Evolutionary conservation across 1,140 invertebrate genomes (phyloP).

Genomic region (Tetranychus urticae): DNA sequence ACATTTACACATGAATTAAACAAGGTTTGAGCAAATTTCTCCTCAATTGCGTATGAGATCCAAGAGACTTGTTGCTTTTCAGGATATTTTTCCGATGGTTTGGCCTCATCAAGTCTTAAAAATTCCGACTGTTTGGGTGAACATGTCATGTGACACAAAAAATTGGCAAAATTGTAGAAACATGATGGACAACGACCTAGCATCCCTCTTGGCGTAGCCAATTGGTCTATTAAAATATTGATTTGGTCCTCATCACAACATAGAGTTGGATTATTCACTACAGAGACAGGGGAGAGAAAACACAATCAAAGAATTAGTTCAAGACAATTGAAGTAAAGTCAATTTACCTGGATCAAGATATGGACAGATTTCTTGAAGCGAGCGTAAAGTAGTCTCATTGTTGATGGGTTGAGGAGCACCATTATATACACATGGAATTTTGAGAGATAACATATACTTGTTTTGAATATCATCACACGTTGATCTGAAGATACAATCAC

Average conservation of each 20-base stretch:
- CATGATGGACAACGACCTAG: constrained; percentile 61
- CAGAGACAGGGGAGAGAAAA: background rate
- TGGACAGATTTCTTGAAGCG: too few species aligned
- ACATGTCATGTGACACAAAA: constrained; percentile 64
- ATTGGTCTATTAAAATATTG: constrained; percentile 1
- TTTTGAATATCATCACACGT: too few species aligned
- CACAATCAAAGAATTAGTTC: too few species aligned
- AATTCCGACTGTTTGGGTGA: constrained; percentile 48
- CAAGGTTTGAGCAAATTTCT: constrained; percentile 40
- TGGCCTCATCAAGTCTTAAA: constrained; percentile 28
- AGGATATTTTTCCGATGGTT: constrained; percentile 5
- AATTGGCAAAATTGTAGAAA: constrained; percentile 47
- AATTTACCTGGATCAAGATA: too few species aligned
- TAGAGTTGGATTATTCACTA: background rate
- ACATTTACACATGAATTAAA: constrained; percentile 21
- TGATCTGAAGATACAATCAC: too few species aligned
- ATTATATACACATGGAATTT: too few species aligned
- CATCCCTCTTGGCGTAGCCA: constrained; percentile 18
- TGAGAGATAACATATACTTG: too few species aligned
- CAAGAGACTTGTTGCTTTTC: constrained; percentile 20
- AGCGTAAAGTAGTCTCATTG: too few species aligned
- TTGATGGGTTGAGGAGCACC: too few species aligned
- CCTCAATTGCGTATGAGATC: constrained; percentile 30
- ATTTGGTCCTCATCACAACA: constrained; percentile 9
- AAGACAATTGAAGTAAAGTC: too few species aligned